phyloP scores from a whole-genome alignment of 2,888 invertebrate species.

The Alentia gelatinosa region DNA sequence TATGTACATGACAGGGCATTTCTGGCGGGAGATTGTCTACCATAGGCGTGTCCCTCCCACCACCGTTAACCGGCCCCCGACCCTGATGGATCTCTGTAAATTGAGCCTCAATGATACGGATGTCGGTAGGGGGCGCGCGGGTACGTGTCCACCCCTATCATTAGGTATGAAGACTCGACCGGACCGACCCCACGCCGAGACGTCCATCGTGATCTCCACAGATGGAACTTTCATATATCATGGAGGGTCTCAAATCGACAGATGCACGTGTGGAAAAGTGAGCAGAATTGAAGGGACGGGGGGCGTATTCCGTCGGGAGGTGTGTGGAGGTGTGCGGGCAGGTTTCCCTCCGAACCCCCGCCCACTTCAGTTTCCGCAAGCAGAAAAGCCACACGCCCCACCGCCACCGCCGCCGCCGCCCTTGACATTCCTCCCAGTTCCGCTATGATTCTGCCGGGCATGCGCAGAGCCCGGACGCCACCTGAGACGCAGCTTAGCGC shows the following conservation, averaged over 20 bases:
- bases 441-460: not conserved
- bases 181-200: not conserved
- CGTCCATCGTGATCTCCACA: not conserved
- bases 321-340: no score
- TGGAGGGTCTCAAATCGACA: not conserved
- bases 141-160: constrained; percentile 10
- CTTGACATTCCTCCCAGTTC: not conserved
- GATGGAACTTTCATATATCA: not conserved
- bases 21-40: not conserved
- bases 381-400: no score
- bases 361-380: not conserved
- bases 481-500: not conserved
- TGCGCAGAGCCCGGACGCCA: not conserved
- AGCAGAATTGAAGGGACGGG: not conserved
- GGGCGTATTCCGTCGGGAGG: not conserved
- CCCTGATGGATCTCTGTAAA: not conserved
- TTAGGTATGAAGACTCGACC: not conserved
- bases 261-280: not conserved
- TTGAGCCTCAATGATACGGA: not conserved
- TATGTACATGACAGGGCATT: not conserved
- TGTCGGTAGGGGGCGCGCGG: not conserved
- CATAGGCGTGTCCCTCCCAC: not conserved
- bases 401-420: not conserved
- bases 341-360: no score
- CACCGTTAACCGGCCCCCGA: not conserved